These are phyloP conservation scores for Zaprionus lachaisei DNA, from an alignment of 1,140 invertebrate genomes.

Conservation along the genomic window DNA sequence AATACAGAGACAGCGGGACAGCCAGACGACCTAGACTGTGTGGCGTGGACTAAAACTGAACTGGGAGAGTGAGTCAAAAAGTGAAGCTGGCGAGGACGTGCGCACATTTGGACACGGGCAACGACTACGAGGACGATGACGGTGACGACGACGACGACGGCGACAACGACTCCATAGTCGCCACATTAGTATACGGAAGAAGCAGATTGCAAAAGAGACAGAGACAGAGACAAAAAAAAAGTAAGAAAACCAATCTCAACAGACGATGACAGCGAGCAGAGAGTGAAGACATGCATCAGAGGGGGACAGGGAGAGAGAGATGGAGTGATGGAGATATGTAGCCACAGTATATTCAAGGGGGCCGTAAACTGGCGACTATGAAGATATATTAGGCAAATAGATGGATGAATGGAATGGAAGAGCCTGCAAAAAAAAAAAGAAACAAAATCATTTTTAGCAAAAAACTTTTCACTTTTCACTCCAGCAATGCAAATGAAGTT, in stretches of 20 bases:
- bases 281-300: conserved; percentile 21
- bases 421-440: conserved; percentile 30
- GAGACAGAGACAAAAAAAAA: conserved; percentile 41
- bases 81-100: conserved; percentile 11
- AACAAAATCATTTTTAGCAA: conserved; percentile 58
- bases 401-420: conserved; percentile 55
- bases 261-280: conserved; percentile 71
- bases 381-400: conserved; percentile 83
- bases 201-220: conserved; percentile 9
- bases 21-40: conserved; percentile 41
- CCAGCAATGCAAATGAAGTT: conserved; percentile 77
- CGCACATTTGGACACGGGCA: conserved; percentile 2
- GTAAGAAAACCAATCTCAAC: conserved; percentile 67
- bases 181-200: conserved; percentile 77
- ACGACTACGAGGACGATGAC: background rate
- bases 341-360: conserved; percentile 27
- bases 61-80: conserved; percentile 23
- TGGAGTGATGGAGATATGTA: conserved; percentile 14
- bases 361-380: conserved; percentile 81
- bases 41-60: conserved; percentile 15
- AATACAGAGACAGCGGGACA: background rate
- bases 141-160: conserved; percentile 7
- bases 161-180: conserved; percentile 31
- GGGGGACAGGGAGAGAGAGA: conserved; percentile 44
- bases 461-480: conserved; percentile 58